A percentile compares a stretch with the other conserved stretches of the same genome.
Conservation (phyloP, 2,113 vertebrate species). For the Sula dactylatra region DNA sequence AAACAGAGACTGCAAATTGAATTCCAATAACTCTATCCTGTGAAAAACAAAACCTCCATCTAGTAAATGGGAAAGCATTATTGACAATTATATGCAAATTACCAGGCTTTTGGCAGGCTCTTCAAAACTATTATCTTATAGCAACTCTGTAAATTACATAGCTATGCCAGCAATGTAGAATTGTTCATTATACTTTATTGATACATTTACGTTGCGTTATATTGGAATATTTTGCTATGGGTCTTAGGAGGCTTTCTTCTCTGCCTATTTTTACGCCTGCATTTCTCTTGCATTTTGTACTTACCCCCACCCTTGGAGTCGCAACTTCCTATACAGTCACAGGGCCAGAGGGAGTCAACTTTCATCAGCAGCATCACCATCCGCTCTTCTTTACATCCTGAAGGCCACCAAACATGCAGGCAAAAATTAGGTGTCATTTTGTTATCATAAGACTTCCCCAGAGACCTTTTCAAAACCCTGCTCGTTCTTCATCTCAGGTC, state of each 20-base stretch:
- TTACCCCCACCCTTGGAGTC: background rate
- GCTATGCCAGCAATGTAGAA: slow-evolving; percentile 34
- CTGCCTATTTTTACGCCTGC: background rate
- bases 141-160: slow-evolving; percentile 61
- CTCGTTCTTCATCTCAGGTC: background rate
- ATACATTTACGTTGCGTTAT: background rate
- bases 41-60: slow-evolving; percentile 59
- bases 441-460: background rate
- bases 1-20: slow-evolving; percentile 59
- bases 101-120: slow-evolving; percentile 53
- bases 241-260: background rate
- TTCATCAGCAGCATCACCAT: background rate
- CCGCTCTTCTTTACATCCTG: background rate
- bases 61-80: slow-evolving; percentile 61
- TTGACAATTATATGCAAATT: slow-evolving; percentile 69
- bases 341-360: background rate
- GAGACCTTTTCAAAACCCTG: background rate
- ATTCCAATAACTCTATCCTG: slow-evolving; percentile 59
- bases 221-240: background rate
- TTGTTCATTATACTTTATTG: slow-evolving; percentile 62
- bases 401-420: background rate
- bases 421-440: background rate
- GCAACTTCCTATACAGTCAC: background rate
- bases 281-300: background rate
- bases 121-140: slow-evolving; percentile 61